Evolutionary conservation across 2,113 vertebrate genomes (phyloP), one percentile per base, ranked within the genome.

Genomic region (Alouatta palliata): DNA sequence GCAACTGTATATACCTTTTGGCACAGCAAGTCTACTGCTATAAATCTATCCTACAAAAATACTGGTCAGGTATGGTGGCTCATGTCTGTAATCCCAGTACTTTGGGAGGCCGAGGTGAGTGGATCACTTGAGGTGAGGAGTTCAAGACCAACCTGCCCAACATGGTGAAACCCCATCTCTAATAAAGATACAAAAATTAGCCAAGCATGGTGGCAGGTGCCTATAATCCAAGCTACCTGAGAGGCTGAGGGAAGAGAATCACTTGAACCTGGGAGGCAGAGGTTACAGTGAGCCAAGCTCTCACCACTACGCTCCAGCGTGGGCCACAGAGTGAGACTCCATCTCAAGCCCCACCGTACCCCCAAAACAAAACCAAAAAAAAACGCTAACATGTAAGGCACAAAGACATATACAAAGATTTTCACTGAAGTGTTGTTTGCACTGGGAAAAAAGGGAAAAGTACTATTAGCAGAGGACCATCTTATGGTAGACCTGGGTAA

Each of bases 1-100:
- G 4, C 21, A 73, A 81, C 43, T 52, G 13, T 40, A 61, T 37
- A 73, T 54, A 76, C 47, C 43, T 32, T 73, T 40, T 92, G 61
- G 49, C 7, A 76, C 37, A 87, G 7, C 25, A 94, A 45, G 77
- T 95, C 76, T 92, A 83, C 0, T 17, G n/a, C 84, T 83, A 64
- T 56, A 81, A 87, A 89, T 85, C 16, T 45, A 21, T 23, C n/a
- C 40, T 87, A 37, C 68, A 94, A 87, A 91, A 96, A 93, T 70
- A 40, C 32, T 68, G 66, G 66, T 14, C 32, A 68, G 32, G 32
- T 0, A 32, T 8, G 16, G 32, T 68, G 16, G 66, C 32, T 68
- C 14, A 35, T 35, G 32, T 35, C 66, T 68, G 14, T 68, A 68
- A 68, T 68, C 32, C 66, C 66, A 68, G 61, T 6, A 68, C 66